These are phyloP conservation scores for Neomonachus schauinslandi DNA, from an alignment of 2,113 vertebrate species.

Conservation along the genomic window DNA sequence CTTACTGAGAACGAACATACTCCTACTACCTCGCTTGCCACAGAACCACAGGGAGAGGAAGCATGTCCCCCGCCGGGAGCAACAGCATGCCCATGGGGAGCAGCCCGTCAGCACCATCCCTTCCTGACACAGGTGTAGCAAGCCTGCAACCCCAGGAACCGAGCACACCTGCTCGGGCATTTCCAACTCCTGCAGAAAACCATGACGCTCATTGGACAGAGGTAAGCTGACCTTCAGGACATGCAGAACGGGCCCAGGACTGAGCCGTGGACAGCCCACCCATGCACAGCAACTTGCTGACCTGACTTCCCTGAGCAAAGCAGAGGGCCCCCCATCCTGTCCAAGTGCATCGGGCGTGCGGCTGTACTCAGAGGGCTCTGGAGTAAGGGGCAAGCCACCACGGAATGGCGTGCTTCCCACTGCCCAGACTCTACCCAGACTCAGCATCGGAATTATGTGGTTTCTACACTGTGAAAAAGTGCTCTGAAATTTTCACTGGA, in stretches of 20 bases:
- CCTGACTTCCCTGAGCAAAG: not conserved
- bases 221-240: not conserved
- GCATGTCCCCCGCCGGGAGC: fast-evolving
- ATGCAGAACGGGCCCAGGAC: fast-evolving
- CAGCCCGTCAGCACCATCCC: not conserved
- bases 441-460: fast-evolving
- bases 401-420: fast-evolving
- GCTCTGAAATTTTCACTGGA: not conserved
- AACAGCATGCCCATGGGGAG: fast-evolving
- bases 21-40: not conserved
- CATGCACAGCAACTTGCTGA: fast-evolving
- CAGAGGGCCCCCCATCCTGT: fast-evolving
- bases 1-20: not conserved
- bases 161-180: too few relatives aligned
- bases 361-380: not conserved
- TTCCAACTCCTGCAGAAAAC: not conserved
- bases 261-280: not conserved
- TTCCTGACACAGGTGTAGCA: too few relatives aligned
- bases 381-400: not conserved
- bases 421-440: not conserved
- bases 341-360: fast-evolving
- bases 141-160: not conserved
- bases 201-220: fast-evolving
- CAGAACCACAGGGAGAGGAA: too few relatives aligned
- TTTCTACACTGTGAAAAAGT: not conserved